Percentiles rank a stretch among this genome's conserved stretches.
Evolutionary conservation across 1,140 invertebrate species (phyloP).

Genomic region (Cylas formicarius): DNA sequence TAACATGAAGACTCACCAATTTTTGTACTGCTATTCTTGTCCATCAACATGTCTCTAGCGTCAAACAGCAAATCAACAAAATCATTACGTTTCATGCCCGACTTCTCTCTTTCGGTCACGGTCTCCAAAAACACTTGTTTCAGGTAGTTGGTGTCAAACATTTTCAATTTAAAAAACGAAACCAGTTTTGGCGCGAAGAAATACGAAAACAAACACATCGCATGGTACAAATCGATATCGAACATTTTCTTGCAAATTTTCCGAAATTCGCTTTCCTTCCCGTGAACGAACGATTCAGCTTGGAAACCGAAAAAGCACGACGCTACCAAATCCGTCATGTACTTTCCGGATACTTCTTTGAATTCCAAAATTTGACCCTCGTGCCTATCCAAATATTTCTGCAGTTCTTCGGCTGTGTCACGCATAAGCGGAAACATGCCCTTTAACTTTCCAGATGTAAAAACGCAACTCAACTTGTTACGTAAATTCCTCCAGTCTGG

Average conservation of each 20-base stretch:
- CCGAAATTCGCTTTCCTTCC: slow-evolving; percentile 41
- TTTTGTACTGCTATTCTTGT: slow-evolving; percentile 9
- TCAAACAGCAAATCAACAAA: slow-evolving; percentile 52
- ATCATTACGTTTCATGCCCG: slow-evolving; percentile 44
- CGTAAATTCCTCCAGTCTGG: slow-evolving; percentile 28
- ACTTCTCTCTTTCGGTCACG: slow-evolving; percentile 33
- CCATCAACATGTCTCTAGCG: slow-evolving; percentile 35
- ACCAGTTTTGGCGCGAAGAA: slow-evolving; percentile 33
- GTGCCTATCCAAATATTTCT: slow-evolving; percentile 19
- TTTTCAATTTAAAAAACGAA: slow-evolving; percentile 29
- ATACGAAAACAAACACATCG: slow-evolving; percentile 30
- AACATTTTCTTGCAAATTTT: slow-evolving; percentile 27
- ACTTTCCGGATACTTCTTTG: slow-evolving; percentile 27
- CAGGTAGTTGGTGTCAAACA: slow-evolving; percentile 35
- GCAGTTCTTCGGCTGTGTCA: slow-evolving; percentile 18
- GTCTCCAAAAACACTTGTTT: slow-evolving; percentile 30
- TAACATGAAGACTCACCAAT: slow-evolving; percentile 25
- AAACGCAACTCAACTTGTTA: slow-evolving; percentile 26
- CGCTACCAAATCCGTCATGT: slow-evolving; percentile 30
- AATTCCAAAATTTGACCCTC: slow-evolving; percentile 23
- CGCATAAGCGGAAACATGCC: slow-evolving; percentile 29
- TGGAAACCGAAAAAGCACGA: slow-evolving; percentile 38
- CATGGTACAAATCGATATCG: slow-evolving; percentile 14
- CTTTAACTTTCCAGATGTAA: slow-evolving; percentile 33
- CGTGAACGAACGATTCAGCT: slow-evolving; percentile 41